Conservation (phyloP, 2,888 invertebrate species). For the Pinctada fucata region DNA sequence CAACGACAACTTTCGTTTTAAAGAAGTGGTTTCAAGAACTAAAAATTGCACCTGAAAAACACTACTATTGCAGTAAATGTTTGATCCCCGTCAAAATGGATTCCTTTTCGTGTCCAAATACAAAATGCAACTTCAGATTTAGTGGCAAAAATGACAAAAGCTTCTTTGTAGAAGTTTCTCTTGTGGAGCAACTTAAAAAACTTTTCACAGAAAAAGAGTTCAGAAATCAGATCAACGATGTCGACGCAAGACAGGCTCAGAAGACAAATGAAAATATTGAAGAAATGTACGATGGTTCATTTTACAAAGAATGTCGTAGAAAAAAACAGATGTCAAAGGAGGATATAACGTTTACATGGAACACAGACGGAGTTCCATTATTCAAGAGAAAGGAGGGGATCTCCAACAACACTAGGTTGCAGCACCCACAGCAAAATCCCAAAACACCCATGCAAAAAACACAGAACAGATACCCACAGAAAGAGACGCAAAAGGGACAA, state of each 20-base stretch:
- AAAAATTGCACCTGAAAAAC: constrained; percentile 29
- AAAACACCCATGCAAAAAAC: no score
- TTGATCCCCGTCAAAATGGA: constrained; percentile 2
- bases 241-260: neutral
- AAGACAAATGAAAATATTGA: neutral
- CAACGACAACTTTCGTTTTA: constrained; percentile 13
- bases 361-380: constrained; percentile 32
- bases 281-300: constrained; percentile 27
- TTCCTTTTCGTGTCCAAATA: constrained; percentile 16
- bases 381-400: no score
- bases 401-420: no score
- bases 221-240: neutral
- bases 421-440: no score
- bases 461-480: no score
- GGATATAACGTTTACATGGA: constrained; percentile 29
- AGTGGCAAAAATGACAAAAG: constrained; percentile 13
- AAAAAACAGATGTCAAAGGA: neutral
- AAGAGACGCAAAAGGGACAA: no score
- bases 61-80: constrained; percentile 19
- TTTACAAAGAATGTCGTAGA: neutral
- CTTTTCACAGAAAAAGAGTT: constrained; percentile 17
- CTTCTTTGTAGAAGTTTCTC: constrained; percentile 31
- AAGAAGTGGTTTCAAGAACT: constrained; percentile 30
- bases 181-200: constrained; percentile 26
- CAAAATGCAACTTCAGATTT: constrained; percentile 14